Evolutionary conservation across 2,797 vertebrate genomes (phyloP).

Genomic region (Phalloptychus januarius): DNA sequence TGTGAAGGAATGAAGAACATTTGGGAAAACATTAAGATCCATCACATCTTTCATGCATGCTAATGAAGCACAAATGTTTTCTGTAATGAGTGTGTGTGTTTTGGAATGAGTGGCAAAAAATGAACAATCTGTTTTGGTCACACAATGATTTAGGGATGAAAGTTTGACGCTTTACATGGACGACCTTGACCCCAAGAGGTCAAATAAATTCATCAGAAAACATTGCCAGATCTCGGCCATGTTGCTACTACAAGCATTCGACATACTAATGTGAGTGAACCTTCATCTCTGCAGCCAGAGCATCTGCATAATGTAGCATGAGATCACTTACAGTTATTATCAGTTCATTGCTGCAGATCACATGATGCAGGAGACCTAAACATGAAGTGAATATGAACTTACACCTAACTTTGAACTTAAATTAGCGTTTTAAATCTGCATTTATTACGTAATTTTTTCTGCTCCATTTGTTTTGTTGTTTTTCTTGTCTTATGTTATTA

Average conservation of each 20-base stretch:
- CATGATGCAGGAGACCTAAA: neutral
- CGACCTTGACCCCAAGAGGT: neutral
- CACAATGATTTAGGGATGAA: neutral
- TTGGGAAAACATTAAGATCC: neutral
- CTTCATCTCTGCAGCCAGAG: neutral
- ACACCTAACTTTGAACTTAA: neutral
- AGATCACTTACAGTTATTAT: neutral
- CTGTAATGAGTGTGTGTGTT: neutral
- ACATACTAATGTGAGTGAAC: neutral
- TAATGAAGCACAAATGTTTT: neutral
- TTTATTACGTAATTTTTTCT: neutral
- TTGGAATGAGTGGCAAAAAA: neutral
- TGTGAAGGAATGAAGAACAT: neutral
- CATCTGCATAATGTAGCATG: neutral
- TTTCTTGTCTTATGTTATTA: neutral
- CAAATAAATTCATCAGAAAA: neutral
- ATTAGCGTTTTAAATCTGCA: neutral
- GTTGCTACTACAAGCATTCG: neutral
- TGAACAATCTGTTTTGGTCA: neutral
- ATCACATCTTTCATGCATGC: neutral
- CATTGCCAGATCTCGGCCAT: neutral
- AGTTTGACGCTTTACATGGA: neutral
- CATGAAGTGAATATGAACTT: neutral
- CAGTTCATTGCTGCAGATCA: neutral
- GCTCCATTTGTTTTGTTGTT: neutral